phyloP scores from a whole-genome alignment of 2,888 invertebrate genomes.

The Scaptomyza cyrtandrae region DNA sequence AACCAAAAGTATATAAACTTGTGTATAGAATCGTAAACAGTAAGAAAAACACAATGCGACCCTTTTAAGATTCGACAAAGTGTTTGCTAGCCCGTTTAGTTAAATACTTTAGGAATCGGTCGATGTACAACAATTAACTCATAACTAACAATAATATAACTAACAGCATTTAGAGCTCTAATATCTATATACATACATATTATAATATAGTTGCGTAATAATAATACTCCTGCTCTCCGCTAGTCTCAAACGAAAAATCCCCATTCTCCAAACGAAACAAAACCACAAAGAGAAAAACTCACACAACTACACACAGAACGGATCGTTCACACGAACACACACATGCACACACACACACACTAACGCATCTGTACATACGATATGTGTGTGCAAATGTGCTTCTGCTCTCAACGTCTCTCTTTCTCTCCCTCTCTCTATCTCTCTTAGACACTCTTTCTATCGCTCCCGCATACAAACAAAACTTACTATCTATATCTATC shows the following conservation, averaged over 20 bases:
- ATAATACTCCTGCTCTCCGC: constrained; percentile 4
- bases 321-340: constrained; percentile 17
- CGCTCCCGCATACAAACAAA: background rate
- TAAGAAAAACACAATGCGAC: constrained; percentile 4
- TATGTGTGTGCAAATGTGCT: background rate
- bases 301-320: constrained; percentile 18
- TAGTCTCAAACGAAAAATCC: constrained; percentile 3
- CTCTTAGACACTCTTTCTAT: background rate
- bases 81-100: constrained; percentile 29
- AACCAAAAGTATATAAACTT: background rate
- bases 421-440: background rate
- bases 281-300: constrained; percentile 26
- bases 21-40: constrained; percentile 10
- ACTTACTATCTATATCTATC: constrained; percentile 15
- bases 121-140: constrained; percentile 16
- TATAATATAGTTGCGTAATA: constrained; percentile 13
- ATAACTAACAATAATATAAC: constrained; percentile 17
- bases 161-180: constrained; percentile 45
- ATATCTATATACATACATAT: constrained; percentile 27
- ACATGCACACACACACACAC: constrained; percentile 25
- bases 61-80: constrained; percentile 8
- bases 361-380: constrained; percentile 3
- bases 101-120: constrained; percentile 16
- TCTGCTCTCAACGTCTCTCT: background rate
- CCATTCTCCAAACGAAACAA: constrained; percentile 5